Evolutionary conservation across 1,140 invertebrate genomes (phyloP).

Genomic region (Leptinotarsa texana): DNA sequence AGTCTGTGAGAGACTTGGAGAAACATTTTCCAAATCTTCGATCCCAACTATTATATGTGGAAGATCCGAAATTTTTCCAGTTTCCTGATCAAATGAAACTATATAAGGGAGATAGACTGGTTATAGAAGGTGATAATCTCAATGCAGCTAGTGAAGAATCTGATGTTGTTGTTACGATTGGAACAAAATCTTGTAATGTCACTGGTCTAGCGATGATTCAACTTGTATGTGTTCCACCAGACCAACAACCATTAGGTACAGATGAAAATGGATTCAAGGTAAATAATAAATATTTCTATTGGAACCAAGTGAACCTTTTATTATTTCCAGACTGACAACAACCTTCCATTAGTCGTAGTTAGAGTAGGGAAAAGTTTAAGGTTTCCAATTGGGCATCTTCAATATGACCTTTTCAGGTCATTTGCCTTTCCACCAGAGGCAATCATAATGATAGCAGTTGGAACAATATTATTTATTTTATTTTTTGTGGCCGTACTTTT

Average conservation of each 20-base stretch:
- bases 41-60: constrained; percentile 82
- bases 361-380: constrained; percentile 83
- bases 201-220: constrained; percentile 88
- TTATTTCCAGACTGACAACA: constrained; percentile 62
- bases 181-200: constrained; percentile 85
- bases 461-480: constrained; percentile 80
- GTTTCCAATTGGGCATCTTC: constrained; percentile 85
- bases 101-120: constrained; percentile 92
- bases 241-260: constrained; percentile 80
- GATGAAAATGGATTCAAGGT: constrained; percentile 81
- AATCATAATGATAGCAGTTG: constrained; percentile 81
- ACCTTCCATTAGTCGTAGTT: constrained; percentile 86
- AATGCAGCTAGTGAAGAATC: constrained; percentile 89
- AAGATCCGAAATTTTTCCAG: constrained; percentile 88
- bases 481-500: constrained; percentile 85
- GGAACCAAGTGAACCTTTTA: neutral
- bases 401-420: constrained; percentile 84
- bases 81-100: constrained; percentile 86
- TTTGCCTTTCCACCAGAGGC: constrained; percentile 86
- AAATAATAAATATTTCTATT: constrained; percentile 16
- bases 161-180: constrained; percentile 93
- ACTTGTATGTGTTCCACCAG: constrained; percentile 87
- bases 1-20: constrained; percentile 83
- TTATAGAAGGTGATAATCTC: constrained; percentile 93
- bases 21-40: constrained; percentile 81